Evolutionary conservation across 2,888 invertebrate genomes (phyloP), one percentile per base, ranked within the genome.

Genomic region (Leucania comma): DNA sequence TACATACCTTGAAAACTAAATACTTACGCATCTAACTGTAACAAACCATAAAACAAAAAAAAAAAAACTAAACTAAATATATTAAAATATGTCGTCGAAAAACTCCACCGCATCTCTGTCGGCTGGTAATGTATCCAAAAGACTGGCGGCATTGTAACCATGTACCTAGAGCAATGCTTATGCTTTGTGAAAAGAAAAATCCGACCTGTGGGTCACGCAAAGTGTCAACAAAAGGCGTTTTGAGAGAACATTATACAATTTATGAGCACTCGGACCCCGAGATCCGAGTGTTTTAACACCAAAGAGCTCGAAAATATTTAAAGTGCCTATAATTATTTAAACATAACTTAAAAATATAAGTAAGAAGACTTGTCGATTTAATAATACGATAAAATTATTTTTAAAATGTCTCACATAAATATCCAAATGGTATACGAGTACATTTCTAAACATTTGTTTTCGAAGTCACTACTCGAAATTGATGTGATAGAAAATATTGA

Each of bases 401-500:
- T 46, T 29, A 1, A 66, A 62, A 66, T 53, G 29, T 54, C 26
- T 29, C 20, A 57, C 4, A 61, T 50, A 62, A 68, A 48, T 26
- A 60, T 35, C 38, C 8, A 61, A 51, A 61, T n/a, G 17, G 46
- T 46, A 60, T 14, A n/a, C n/a, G n/a, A n/a, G n/a, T n/a, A 53
- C 26, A 58, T 35, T 42, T 62, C 20, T 51, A 69, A 69, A 71
- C 61, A 54, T 75, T 80, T 70, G 63, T 76, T 67, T 58, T 53
- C 62, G 24, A 64, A 71, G 68, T 76, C 64, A 71, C 65, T 71
- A 62, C 50, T 81, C 46, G 67, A 73, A 73, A 71, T 76, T 74
- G 76, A 83, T 81, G 70, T 69, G 72, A 69, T 75, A 75, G 78
- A 75, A 82, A 78, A 78, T 82, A 84, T 82, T 82, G 84, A 84